Percentiles rank a stretch among this genome's conserved stretches.
Conservation (phyloP, 2,888 invertebrate genomes). For the Euproctis similis region DNA sequence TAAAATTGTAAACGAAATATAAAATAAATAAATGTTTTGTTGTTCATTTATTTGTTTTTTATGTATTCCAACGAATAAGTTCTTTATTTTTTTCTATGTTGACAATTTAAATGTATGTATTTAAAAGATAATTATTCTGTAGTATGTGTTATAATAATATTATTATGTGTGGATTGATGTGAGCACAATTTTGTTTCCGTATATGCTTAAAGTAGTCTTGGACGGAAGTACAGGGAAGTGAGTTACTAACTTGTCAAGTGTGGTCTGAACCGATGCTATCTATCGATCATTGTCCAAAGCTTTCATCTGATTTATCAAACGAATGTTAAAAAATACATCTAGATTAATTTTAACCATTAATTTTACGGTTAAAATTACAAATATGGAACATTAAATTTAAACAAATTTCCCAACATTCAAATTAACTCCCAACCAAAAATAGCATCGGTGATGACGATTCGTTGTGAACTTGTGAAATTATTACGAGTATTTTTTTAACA, state of each 20-base stretch:
- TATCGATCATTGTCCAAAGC: too few relatives aligned
- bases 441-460: conserved; percentile 27
- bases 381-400: too few relatives aligned
- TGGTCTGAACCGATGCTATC: conserved; percentile 34
- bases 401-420: too few relatives aligned
- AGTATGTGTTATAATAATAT: conserved; percentile 52
- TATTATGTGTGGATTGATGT: conserved; percentile 58
- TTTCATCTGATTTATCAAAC: too few relatives aligned
- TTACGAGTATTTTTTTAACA: conserved; percentile 23
- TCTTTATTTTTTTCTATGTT: too few relatives aligned
- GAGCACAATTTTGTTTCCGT: conserved; percentile 61
- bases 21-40: too few relatives aligned
- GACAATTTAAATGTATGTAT: conserved; percentile 34
- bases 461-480: conserved; percentile 21
- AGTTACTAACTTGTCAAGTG: conserved; percentile 32
- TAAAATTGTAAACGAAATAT: conserved; percentile 31
- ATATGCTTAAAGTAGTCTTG: conserved; percentile 52
- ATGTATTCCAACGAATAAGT: conserved; percentile 45
- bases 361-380: too few relatives aligned
- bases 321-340: too few relatives aligned
- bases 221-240: conserved; percentile 62
- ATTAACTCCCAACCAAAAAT: too few relatives aligned
- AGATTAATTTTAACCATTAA: too few relatives aligned
- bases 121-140: conserved; percentile 27
- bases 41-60: too few relatives aligned